Percentiles rank a stretch among this genome's conserved stretches.
These are phyloP conservation scores for Paedocypris sp. DNA, from an alignment of 2,113 vertebrate species.

Conservation along the genomic window DNA sequence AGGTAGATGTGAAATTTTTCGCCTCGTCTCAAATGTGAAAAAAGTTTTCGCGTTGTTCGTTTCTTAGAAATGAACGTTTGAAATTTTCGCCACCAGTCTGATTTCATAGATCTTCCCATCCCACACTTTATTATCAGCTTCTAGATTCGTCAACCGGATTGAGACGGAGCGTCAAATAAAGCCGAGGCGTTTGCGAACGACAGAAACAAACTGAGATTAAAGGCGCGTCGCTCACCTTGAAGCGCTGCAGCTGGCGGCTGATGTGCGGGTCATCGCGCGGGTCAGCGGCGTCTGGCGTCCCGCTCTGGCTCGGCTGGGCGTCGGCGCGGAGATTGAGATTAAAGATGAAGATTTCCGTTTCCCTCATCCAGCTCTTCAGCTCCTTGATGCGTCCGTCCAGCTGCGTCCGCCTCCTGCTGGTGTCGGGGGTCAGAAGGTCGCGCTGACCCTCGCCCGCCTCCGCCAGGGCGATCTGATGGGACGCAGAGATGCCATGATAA, in stretches of 20 bases:
- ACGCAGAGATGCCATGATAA: neutral
- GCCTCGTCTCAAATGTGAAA: too few relatives aligned
- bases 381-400: conserved; percentile 92
- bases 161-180: too few relatives aligned
- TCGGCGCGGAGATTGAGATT: conserved; percentile 87
- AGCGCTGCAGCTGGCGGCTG: conserved; percentile 80
- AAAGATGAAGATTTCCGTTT: conserved; percentile 97
- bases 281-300: conserved; percentile 55
- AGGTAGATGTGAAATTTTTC: too few relatives aligned
- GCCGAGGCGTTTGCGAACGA: too few relatives aligned
- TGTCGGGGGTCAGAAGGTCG: conserved; percentile 81
- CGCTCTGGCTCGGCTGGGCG: conserved; percentile 50
- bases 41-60: too few relatives aligned
- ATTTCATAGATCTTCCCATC: too few relatives aligned
- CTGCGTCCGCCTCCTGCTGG: conserved; percentile 80
- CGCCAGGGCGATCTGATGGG: conserved; percentile 69
- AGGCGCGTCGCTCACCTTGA: conserved; percentile 88
- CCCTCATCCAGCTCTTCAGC: conserved; percentile 89
- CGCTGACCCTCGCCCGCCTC: conserved; percentile 61
- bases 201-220: too few relatives aligned
- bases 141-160: too few relatives aligned
- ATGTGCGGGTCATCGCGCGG: conserved; percentile 41
- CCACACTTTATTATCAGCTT: too few relatives aligned
- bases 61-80: too few relatives aligned
- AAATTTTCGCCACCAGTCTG: too few relatives aligned